Evolutionary conservation across 2,888 invertebrate genomes (phyloP), one percentile per base, ranked within the genome.

Genomic region (Theretra japonica): DNA sequence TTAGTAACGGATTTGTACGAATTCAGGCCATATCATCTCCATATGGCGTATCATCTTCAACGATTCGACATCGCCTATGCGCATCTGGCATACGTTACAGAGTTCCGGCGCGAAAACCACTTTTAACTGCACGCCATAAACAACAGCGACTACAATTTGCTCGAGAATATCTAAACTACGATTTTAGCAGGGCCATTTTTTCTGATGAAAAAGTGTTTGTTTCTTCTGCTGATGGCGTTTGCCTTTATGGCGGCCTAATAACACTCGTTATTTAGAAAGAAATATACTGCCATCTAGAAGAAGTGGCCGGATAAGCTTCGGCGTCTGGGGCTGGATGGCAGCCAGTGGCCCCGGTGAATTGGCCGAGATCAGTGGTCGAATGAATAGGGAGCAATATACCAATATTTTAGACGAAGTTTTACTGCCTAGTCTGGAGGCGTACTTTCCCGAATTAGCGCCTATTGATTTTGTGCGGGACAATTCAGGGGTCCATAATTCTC

Each of bases 211-310:
- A 33, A 33, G 33, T 41, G 11, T 11, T 41, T 41, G 41, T 11
- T 41, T 41, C 41, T 41, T 41, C 41, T 15, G 41, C 41, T 41
- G 41, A 41, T 41, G 53, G n/a, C 53, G 53, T n/a, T 17, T 53
- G n/a, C n/a, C 53, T n/a, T n/a, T 53, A n/a, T 53, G 53, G 53
- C 17, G 53, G n/a, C 53, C n/a, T n/a, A 53, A 53, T 53, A 53
- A 19, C 6, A n/a, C n/a, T n/a, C 53, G 53, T 1, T 53, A 53
- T n/a, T n/a, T 5, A 17, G 19, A 53, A 53, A n/a, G 5, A n/a
- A 53, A 53, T 53, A 53, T 53, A 53, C n/a, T 53, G n/a, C 5
- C 17, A n/a, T 17, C 17, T n/a, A 53, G n/a, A n/a, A 53, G 53
- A 19, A 19, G 4, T 53, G 19, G n/a, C 17, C 53, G n/a, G 4